Evolutionary conservation across 2,797 vertebrate genomes (phyloP).

Genomic region (Ptychobarbus kaznakovi): DNA sequence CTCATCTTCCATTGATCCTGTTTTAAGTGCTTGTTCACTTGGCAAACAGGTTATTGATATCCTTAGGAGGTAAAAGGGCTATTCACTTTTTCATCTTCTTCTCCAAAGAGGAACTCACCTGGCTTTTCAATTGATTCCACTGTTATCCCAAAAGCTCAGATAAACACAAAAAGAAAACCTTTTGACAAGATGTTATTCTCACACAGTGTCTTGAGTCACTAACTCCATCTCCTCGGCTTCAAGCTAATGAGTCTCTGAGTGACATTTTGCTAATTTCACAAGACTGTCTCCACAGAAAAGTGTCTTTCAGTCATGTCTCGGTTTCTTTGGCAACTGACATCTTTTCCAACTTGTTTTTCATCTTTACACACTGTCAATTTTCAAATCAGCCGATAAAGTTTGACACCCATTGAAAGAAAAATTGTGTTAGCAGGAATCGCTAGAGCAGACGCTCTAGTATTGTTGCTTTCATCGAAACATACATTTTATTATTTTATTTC

Average conservation of each 20-base stretch:
- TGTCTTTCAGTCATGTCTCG: slow-evolving; percentile 35
- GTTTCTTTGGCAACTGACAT: slow-evolving; percentile 42
- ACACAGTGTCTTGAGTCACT: slow-evolving; percentile 46
- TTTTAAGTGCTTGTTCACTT: slow-evolving; percentile 39
- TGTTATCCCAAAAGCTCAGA: slow-evolving; percentile 25
- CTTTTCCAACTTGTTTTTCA: slow-evolving; percentile 44
- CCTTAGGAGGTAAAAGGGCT: slow-evolving; percentile 32
- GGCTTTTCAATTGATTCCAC: slow-evolving; percentile 20
- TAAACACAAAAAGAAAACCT: slow-evolving; percentile 21
- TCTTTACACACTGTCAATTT: slow-evolving; percentile 52
- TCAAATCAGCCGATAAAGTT: slow-evolving; percentile 44
- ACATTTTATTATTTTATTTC: slow-evolving; percentile 3
- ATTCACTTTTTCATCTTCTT: slow-evolving; percentile 20
- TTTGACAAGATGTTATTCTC: slow-evolving; percentile 38
- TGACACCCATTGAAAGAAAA: slow-evolving; percentile 20
- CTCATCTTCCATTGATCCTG: slow-evolving; percentile 39
- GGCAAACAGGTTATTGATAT: slow-evolving; percentile 24
- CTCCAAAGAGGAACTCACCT: slow-evolving; percentile 25
- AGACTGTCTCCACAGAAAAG: slow-evolving; percentile 42
- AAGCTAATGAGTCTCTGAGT: slow-evolving; percentile 55
- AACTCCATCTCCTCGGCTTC: slow-evolving; percentile 49
- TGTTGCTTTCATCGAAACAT: neutral
- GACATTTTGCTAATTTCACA: slow-evolving; percentile 55
- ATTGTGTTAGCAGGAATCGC: neutral
- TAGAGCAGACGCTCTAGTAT: neutral